phyloP scores from a whole-genome alignment of 2,888 invertebrate species.

The Lasioglossum calceatum region DNA sequence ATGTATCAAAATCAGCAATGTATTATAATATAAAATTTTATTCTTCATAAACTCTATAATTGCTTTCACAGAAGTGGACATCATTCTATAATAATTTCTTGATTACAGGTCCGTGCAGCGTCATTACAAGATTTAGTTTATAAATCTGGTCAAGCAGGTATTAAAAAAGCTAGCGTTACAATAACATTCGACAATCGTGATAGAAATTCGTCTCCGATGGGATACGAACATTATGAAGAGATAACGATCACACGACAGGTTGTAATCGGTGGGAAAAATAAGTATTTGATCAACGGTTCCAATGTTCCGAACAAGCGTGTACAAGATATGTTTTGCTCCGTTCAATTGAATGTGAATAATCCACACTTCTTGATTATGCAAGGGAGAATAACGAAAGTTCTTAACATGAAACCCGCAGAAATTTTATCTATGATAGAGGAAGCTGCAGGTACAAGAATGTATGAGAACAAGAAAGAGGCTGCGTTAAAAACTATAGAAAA shows the following conservation, averaged over 20 bases:
- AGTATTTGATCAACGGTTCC: slow-evolving; percentile 97
- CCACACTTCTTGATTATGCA: slow-evolving; percentile 99
- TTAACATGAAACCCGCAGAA: slow-evolving; percentile 99
- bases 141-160: slow-evolving; percentile 98
- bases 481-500: slow-evolving; percentile 95
- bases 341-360: slow-evolving; percentile 99
- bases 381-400: slow-evolving; percentile 98
- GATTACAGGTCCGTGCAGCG: slow-evolving; percentile 92
- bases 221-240: slow-evolving; percentile 95
- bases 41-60: background rate
- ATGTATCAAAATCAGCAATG: no score
- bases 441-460: slow-evolving; percentile 98
- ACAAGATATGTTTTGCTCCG: slow-evolving; percentile 97
- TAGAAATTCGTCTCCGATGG: slow-evolving; percentile 92
- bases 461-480: slow-evolving; percentile 95
- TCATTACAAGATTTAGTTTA: slow-evolving; percentile 98
- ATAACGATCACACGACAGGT: slow-evolving; percentile 97
- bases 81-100: background rate
- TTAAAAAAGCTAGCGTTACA: slow-evolving; percentile 97
- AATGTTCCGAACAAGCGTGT: slow-evolving; percentile 96
- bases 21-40: background rate
- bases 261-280: slow-evolving; percentile 94
- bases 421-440: slow-evolving; percentile 99
- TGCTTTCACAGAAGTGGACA: background rate
- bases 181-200: slow-evolving; percentile 97